Base-by-base conservation (phyloP, 1,140 invertebrate genomes). In the Zaprionus ghesquierei region DNA sequence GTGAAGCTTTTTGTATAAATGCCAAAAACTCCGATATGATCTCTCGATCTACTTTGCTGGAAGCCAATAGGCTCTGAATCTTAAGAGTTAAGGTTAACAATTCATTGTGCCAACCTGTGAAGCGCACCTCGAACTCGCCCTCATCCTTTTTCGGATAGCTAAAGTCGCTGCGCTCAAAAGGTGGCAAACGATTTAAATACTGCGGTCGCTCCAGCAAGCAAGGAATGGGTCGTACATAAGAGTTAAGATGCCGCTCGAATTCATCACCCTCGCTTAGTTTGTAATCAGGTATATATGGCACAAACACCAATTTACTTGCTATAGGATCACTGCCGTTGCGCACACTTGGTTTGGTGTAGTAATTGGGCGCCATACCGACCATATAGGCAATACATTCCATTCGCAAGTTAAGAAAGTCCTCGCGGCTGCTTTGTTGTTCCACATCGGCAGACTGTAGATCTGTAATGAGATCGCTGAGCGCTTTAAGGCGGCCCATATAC, bases 121-220 rank as follows among this genome's bases (percentile, higher is more conserved):
- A 91, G 27, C 79, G 87, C 10, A 91, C 84, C 25, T 87, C 85
- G 3, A 79, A 82, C 70, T 91, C 90, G 6, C 90, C 90, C 1
- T 91, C 87, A 20, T 91, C 90, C 60, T 89, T 90, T 46, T 91
- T 91, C 2, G 90, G 90, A 59, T 82, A 91, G 50, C 87, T 91
- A 13, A 91, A 91, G 33, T 91, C 87, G 18, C 74, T 63, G 3
- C 90, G 84, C 31, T 79, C 75, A 49, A 91, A 91, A 13, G 90
- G 90, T 12, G 87, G 85, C 51, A 91, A 69, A 3, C 87, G 81
- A 75, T 91, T 91, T 2, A 91, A 54, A 60, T 91, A 91, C 46
- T 91, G 87, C 8, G 90, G 90, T n/a, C 90, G 69, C 13, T 91
- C 90, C 44, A 90, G 33, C 25, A 91, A 41, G 12, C 90, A 91